These are phyloP conservation scores for Amblyopsis hoosieri DNA, from an alignment of 2,797 vertebrate genomes.

Conservation along the genomic window DNA sequence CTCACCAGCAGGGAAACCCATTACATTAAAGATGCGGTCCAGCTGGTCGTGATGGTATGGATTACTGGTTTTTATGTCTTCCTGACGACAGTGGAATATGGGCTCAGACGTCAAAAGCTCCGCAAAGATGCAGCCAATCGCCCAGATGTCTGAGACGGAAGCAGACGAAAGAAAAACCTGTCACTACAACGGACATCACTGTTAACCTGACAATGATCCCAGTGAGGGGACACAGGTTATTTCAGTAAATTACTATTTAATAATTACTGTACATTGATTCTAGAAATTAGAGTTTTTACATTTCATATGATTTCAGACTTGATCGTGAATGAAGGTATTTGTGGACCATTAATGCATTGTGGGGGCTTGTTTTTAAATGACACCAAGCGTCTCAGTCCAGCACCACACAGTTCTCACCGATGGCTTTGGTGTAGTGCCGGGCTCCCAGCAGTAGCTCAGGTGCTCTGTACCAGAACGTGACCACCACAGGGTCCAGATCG, in stretches of 20 bases:
- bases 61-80: slow-evolving; percentile 99
- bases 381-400: too few species aligned
- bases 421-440: slow-evolving; percentile 99
- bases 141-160: slow-evolving; percentile 92
- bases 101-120: slow-evolving; percentile 99
- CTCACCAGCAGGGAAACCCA: slow-evolving; percentile 99
- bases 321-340: too few species aligned
- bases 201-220: too few species aligned
- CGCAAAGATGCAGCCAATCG: slow-evolving; percentile 99
- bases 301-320: too few species aligned
- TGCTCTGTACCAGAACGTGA: slow-evolving; percentile 99
- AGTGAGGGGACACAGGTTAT: too few species aligned
- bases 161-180: background rate
- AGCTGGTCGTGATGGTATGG: slow-evolving; percentile 99
- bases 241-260: too few species aligned
- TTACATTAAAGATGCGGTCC: slow-evolving; percentile 99
- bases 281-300: too few species aligned
- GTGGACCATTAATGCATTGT: too few species aligned
- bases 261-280: too few species aligned
- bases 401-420: slow-evolving; percentile 82
- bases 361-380: too few species aligned
- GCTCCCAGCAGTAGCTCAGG: slow-evolving; percentile 97
- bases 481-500: slow-evolving; percentile 99
- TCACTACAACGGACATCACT: background rate
- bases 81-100: slow-evolving; percentile 99